Conservation (phyloP, 2,888 invertebrate genomes). For the Rhogogaster chlorosoma region DNA sequence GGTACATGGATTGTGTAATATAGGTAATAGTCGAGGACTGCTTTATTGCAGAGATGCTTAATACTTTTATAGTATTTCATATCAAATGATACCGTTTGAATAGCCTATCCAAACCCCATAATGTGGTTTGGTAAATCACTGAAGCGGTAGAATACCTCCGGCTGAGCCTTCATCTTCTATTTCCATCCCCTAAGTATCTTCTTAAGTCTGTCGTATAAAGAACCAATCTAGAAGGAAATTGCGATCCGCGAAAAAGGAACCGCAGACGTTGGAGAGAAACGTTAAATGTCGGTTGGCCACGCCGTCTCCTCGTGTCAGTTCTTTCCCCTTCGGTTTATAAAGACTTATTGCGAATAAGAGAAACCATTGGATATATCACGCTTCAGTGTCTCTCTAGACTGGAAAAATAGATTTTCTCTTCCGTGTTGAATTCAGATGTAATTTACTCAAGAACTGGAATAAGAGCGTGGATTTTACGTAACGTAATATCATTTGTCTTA, state of each 20-base stretch:
- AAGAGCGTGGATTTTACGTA: conserved; percentile 6
- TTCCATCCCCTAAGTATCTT: conserved; percentile 30
- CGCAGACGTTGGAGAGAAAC: conserved; percentile 20
- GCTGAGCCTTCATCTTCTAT: conserved; percentile 35
- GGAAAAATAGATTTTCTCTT: conserved; percentile 40
- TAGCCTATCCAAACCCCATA: not conserved
- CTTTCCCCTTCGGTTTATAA: conserved; percentile 19
- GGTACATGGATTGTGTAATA: not conserved
- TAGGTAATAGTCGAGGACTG: not conserved
- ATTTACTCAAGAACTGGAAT: conserved; percentile 20
- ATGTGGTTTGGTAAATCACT: conserved; percentile 18
- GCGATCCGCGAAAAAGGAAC: conserved; percentile 6
- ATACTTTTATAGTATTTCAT: not conserved
- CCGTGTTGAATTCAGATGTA: conserved; percentile 21
- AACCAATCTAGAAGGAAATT: conserved; percentile 46
- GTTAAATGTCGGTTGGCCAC: conserved; percentile 33
- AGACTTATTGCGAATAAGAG: conserved; percentile 43
- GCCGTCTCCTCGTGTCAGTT: conserved; percentile 1
- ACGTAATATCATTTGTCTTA: not conserved
- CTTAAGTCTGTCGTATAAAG: conserved; percentile 39
- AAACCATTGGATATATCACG: conserved; percentile 36
- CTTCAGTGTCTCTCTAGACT: not conserved
- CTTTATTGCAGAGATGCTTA: not conserved
- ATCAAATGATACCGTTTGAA: not conserved
- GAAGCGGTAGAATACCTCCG: conserved; percentile 16